phyloP scores from a whole-genome alignment of 2,113 vertebrate genomes.

The Macquaria australasica region DNA sequence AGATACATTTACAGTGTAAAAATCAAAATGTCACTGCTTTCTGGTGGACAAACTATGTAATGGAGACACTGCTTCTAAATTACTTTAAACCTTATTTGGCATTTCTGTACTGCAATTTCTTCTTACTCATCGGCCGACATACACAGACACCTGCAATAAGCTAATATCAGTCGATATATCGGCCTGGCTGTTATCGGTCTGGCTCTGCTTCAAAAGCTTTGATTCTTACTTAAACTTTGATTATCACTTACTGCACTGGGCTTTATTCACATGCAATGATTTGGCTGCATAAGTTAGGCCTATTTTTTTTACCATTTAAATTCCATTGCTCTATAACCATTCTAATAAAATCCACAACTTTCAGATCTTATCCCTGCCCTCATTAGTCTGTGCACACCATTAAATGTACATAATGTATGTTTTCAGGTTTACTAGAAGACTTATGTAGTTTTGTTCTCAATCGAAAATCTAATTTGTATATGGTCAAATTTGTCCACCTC shows the following conservation, averaged over 20 bases:
- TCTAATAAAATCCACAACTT: background rate
- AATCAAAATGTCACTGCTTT: background rate
- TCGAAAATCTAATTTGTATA: constrained; percentile 76
- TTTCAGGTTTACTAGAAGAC: constrained; percentile 78
- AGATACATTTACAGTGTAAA: background rate
- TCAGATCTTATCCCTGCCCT: constrained; percentile 35
- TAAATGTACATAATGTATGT: constrained; percentile 79
- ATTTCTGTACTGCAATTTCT: background rate
- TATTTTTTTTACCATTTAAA: constrained; percentile 4
- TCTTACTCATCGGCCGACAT: background rate
- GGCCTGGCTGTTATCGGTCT: background rate
- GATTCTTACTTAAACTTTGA: background rate
- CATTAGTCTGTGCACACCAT: constrained; percentile 73
- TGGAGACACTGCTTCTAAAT: background rate
- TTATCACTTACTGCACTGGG: background rate
- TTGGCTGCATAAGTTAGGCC: background rate
- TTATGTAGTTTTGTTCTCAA: constrained; percentile 79
- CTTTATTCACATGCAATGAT: background rate
- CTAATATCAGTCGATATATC: background rate
- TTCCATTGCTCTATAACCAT: background rate
- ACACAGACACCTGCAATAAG: background rate
- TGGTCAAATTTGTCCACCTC: constrained; percentile 66
- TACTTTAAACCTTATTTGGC: background rate
- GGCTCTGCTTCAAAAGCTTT: constrained; percentile 6
- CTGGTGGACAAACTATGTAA: background rate